Conservation (phyloP, 1,140 invertebrate genomes). For the Drosophila novamexicana region DNA sequence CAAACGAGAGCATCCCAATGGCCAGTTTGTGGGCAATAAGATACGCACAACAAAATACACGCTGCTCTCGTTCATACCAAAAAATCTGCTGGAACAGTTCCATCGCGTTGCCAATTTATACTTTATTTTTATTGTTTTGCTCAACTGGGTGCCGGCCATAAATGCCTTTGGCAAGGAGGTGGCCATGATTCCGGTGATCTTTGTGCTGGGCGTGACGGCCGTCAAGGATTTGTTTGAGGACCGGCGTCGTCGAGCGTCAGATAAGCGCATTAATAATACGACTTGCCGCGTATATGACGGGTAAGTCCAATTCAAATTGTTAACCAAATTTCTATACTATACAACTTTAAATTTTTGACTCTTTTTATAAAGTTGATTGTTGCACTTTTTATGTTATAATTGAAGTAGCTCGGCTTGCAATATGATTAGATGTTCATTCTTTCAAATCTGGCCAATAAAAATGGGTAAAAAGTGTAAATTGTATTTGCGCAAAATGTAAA, state of each 20-base stretch:
- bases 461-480: no score
- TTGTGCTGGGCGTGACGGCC: conserved; percentile 98
- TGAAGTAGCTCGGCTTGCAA: no score
- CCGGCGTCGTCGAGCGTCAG: conserved; percentile 93
- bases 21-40: conserved; percentile 91
- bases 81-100: conserved; percentile 99
- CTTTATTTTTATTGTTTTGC: conserved; percentile 97
- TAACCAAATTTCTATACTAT: no score
- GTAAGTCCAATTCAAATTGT: conserved; percentile 86
- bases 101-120: conserved; percentile 99
- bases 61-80: conserved; percentile 96
- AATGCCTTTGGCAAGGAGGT: conserved; percentile 98
- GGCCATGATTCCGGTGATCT: conserved; percentile 96
- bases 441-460: no score
- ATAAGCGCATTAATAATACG: conserved; percentile 96
- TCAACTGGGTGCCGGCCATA: conserved; percentile 97
- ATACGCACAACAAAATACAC: conserved; percentile 99
- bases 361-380: no score
- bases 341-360: no score
- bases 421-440: no score
- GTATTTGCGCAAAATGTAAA: no score
- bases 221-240: conserved; percentile 99
- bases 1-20: conserved; percentile 93
- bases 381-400: no score
- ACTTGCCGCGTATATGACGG: conserved; percentile 95